Conservation (phyloP, 1,140 invertebrate genomes). For the Cherax destructor region DNA sequence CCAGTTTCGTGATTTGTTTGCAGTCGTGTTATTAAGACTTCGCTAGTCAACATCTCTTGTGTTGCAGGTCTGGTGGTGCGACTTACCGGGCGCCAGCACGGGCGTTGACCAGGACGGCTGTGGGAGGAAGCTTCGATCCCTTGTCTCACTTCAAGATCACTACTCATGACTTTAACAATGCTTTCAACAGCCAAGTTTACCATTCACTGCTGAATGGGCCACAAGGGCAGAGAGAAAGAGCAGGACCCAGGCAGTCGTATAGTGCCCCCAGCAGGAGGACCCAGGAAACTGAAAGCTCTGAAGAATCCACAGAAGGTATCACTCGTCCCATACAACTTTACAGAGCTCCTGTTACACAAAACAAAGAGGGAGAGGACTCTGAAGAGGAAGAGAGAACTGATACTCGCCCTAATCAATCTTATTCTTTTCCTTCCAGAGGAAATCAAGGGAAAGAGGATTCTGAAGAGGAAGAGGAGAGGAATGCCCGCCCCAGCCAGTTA, state of each 20-base stretch:
- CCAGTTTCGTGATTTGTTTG: no score
- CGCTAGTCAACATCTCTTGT: not conserved
- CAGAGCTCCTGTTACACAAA: not conserved
- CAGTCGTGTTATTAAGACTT: no score
- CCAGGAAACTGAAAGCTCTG: not conserved
- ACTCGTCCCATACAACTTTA: not conserved
- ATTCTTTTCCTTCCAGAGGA: not conserved
- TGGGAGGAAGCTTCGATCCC: not conserved
- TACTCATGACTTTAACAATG: not conserved
- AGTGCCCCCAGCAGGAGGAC: not conserved
- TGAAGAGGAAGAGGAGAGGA: not conserved
- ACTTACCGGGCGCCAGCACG: not conserved
- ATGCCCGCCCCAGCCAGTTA: not conserved
- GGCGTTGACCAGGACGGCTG: not conserved
- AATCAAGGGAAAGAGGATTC: not conserved
- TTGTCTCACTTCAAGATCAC: constrained; percentile 23
- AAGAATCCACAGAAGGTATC: not conserved
- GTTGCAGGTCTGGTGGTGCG: not conserved
- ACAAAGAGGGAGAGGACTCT: not conserved
- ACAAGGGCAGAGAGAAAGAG: not conserved
- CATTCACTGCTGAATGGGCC: not conserved
- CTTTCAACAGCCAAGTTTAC: constrained; percentile 7
- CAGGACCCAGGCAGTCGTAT: not conserved
- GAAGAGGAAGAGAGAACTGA: not conserved
- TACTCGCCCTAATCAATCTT: not conserved